Conservation (phyloP, 2,797 vertebrate species). For the Antennarius maculatus region DNA sequence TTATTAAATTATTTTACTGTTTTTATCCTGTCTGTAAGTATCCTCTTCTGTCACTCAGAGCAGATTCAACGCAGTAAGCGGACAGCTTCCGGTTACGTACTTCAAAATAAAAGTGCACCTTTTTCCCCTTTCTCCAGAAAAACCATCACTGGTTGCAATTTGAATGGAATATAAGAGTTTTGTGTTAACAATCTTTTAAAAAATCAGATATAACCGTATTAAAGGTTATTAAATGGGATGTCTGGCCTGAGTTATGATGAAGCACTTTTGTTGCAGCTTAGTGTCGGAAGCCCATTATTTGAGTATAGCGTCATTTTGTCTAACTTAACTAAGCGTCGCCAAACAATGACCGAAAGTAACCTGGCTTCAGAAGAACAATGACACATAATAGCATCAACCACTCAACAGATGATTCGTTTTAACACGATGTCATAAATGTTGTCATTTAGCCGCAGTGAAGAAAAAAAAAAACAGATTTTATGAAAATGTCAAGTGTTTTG, state of each 20-base stretch:
- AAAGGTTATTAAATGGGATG: rapidly evolving
- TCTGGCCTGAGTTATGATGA: rapidly evolving
- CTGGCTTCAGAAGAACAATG: constrained; percentile 69
- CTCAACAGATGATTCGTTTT: not conserved
- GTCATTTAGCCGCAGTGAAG: not conserved
- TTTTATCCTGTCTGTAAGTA: not conserved
- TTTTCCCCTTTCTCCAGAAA: not conserved
- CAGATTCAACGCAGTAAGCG: not conserved
- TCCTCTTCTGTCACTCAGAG: not conserved
- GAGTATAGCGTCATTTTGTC: rapidly evolving
- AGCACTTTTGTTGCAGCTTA: not conserved
- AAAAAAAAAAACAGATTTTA: rapidly evolving
- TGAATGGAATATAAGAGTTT: too few relatives aligned
- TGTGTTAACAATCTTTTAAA: too few relatives aligned
- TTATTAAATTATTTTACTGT: not conserved
- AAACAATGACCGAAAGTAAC: constrained; percentile 82
- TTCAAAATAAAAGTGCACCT: constrained; percentile 45
- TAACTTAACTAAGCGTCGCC: constrained; percentile 47
- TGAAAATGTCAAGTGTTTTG: not conserved
- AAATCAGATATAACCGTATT: too few relatives aligned
- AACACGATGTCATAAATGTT: not conserved
- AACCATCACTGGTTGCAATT: too few relatives aligned
- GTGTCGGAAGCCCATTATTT: constrained; percentile 19
- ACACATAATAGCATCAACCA: constrained; percentile 40
- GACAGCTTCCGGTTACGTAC: not conserved